These are phyloP conservation scores for Xestia c-nigrum DNA, from an alignment of 2,888 invertebrate genomes.

Conservation along the genomic window DNA sequence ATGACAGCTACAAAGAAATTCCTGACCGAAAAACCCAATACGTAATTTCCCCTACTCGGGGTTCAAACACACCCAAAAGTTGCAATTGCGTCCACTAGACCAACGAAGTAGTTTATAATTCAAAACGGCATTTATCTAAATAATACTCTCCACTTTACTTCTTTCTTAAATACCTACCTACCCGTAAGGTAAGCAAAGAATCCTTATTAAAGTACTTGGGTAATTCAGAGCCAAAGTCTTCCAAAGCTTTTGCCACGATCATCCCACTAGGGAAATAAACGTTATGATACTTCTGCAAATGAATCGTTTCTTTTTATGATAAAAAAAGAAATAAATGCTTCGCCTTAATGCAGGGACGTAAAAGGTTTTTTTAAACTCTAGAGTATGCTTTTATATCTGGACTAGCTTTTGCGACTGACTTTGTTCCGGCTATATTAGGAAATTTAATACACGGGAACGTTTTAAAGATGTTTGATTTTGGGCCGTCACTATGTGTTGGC, in stretches of 20 bases:
- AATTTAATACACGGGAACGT: too few species aligned
- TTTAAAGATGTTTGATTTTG: too few species aligned
- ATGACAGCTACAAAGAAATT: neutral
- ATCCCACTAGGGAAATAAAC: conserved; percentile 51
- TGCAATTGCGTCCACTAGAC: too few species aligned
- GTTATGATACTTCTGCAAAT: conserved; percentile 46
- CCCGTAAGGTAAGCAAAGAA: neutral
- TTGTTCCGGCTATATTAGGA: neutral
- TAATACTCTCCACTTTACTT: neutral
- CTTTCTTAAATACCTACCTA: neutral
- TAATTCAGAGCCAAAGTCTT: conserved; percentile 5
- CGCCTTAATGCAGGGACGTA: conserved; percentile 16
- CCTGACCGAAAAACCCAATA: neutral
- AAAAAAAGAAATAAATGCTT: conserved; percentile 16
- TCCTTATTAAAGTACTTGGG: conserved; percentile 10
- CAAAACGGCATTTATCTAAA: neutral
- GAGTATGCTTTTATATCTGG: conserved; percentile 3
- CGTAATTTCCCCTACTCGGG: neutral
- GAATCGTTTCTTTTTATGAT: conserved; percentile 45
- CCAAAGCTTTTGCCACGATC: conserved; percentile 13
- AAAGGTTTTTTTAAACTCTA: conserved; percentile 28
- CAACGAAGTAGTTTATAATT: neutral
- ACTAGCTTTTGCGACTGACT: neutral
- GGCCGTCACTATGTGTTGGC: too few species aligned
- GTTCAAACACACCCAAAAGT: too few species aligned